Evolutionary conservation across 2,797 vertebrate genomes (phyloP).

Genomic region (Rhadinocentrus ornatus): DNA sequence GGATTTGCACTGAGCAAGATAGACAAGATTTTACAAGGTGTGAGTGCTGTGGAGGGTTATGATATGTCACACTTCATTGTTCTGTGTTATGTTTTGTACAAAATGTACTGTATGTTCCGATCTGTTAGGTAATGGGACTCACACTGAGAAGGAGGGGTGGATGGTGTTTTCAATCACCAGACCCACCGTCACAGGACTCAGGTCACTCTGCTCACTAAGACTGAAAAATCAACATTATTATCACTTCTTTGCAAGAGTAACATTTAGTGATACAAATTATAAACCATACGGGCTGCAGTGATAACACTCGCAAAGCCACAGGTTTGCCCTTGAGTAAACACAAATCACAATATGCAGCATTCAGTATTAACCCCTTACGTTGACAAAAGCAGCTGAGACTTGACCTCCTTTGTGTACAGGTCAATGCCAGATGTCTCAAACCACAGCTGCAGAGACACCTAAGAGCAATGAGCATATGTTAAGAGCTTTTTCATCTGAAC

Average conservation of each 20-base stretch:
- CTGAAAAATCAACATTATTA: constrained; percentile 67
- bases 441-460: constrained; percentile 84
- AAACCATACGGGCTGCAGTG: neutral
- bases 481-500: neutral
- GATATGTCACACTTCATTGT: constrained; percentile 11
- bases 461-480: neutral
- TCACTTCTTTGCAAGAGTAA: neutral
- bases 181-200: constrained; percentile 77
- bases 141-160: constrained; percentile 85
- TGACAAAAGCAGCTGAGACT: constrained; percentile 83
- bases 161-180: constrained; percentile 89
- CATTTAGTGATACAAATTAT: constrained; percentile 1
- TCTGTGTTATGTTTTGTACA: constrained; percentile 6
- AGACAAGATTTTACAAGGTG: constrained; percentile 4
- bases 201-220: constrained; percentile 88
- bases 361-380: constrained; percentile 84
- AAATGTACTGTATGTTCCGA: neutral
- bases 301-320: neutral
- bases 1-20: constrained; percentile 67
- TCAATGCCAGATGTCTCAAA: constrained; percentile 86
- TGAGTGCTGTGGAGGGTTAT: constrained; percentile 4
- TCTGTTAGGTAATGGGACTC: constrained; percentile 60
- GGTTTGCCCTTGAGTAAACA: neutral
- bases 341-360: neutral
- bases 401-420: constrained; percentile 84